These are phyloP conservation scores for Aricia agestis DNA, from an alignment of 1,140 invertebrate species.

Conservation along the genomic window DNA sequence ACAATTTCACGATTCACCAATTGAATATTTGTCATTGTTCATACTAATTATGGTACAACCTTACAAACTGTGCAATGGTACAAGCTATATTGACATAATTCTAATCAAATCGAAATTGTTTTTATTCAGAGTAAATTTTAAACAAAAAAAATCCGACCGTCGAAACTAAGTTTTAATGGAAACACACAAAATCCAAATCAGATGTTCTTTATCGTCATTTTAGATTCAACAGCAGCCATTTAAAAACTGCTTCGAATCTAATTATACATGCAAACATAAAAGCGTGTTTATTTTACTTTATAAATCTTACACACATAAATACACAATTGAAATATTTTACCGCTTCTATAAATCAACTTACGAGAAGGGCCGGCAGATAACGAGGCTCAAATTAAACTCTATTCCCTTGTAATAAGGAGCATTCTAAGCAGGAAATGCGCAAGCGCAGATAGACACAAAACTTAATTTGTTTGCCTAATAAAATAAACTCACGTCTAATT, in stretches of 20 bases:
- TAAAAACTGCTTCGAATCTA: background rate
- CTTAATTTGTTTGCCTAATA: constrained; percentile 6
- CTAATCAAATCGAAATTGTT: no score
- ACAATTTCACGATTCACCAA: no score
- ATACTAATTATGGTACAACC: no score
- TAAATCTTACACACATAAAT: background rate
- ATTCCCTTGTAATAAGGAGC: background rate
- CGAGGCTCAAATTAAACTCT: background rate
- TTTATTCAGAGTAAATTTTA: no score
- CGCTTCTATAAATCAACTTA: background rate
- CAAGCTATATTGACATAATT: no score
- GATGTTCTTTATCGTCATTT: background rate
- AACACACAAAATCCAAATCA: constrained; percentile 18
- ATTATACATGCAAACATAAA: background rate
- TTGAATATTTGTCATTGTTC: no score
- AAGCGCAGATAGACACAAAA: constrained; percentile 12
- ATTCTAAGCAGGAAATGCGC: background rate
- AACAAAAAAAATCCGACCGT: no score
- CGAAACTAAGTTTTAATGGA: constrained; percentile 29
- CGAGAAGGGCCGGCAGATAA: background rate
- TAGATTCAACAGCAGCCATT: background rate
- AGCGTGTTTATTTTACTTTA: constrained; percentile 3
- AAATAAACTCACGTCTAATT: constrained; percentile 13
- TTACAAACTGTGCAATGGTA: no score
- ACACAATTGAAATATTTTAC: constrained; percentile 12